Evolutionary conservation across 2,888 invertebrate species (phyloP), one percentile per base, ranked within the genome.

Genomic region (Malachius bipustulatus): DNA sequence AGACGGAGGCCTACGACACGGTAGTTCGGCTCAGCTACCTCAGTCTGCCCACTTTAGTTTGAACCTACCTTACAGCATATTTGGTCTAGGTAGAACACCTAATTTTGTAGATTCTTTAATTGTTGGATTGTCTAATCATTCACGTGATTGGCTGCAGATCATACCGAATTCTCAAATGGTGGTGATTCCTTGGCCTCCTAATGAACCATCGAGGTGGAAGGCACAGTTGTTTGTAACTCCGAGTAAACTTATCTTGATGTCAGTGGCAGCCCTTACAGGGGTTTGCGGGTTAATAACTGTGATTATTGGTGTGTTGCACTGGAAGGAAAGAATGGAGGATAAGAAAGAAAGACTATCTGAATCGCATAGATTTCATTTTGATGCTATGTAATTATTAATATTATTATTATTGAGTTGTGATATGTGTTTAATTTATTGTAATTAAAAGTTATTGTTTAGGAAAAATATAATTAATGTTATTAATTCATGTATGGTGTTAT

Each of bases 81-180:
- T 98, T 63, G 98, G 98, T 2, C 68, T 99, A n/a, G 98, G 97
- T 2, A 75, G 93, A 39, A 93, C 93, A 24, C 96, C 97, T 2
- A 98, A 98, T 65, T 98, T 97, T 65, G 87, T 98, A 1, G 96
- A 97, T 54, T 75, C 73, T 8, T 65, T 97, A 19, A 77, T 75
- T 36, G 87, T 93, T 2, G 87, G 89, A 4, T 62, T 83, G 32
- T 76, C 74, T n/a, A 72, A 74, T 37, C 69, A 70, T 50, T 75
- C 69, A 0, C 76, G 76, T 45, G 76, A 75, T 38, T 94, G 89
- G 85, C 78, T 81, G 0, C 90, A 90, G 60, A 80, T 94, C 34
- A 96, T 98, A 56, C 97, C 97, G 0, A 97, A 98, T 57, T 94
- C 96, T 1, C 96, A 98, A 63, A 82, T 98, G 62, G 85, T 96